Base-by-base conservation (phyloP, 2,797 vertebrate genomes). In the Eremophila alpestris region DNA sequence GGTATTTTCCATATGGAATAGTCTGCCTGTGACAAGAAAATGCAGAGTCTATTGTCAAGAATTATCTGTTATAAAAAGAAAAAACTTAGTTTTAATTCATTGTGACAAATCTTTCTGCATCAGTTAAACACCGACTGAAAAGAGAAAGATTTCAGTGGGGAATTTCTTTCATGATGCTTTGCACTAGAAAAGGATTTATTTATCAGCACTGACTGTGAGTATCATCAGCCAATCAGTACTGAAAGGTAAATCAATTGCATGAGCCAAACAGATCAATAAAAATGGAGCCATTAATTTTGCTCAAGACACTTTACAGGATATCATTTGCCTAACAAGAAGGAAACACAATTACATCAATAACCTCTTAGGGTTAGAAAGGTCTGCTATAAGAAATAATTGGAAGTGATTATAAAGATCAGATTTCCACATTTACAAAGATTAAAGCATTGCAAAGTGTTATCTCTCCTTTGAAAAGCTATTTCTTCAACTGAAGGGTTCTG, bases 261-360 rank as follows among this genome's bases (percentile, higher is more conserved):
- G 48, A 48, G 20, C 55, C 43, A 40, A 70, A 74, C 16, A 62
- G 79, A 83, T 95, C 78, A 70, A 96, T 97, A 92, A 94, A 89
- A 81, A 96, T 65, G 82, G 67, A 82, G 45, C 20, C 63, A 79
- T 83, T 95, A 77, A 95, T 97, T 96, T 95, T 78, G 48, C 65
- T 52, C 38, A 80, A 87, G 85, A 68, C 91, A 70, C 54, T 76
- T 84, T 79, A 62, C 34, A 89, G 78, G 24, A 56, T 92, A 88
- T 86, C 40, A 40, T 96, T 95, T 95, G 86, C 93, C 74, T 96
- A 96, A 95, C 87, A 88, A 93, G 92, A 43, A 77, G 43, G 74
- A 89, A 94, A 89, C n/a, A 89, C 59, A 12, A 62, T 77, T 56
- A 84, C 85, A 67, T 71, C 55, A 86, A 84, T 93, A 79, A 83